Percentiles rank a stretch among this genome's conserved stretches.
These are phyloP conservation scores for Sebastes wilsoni DNA, from an alignment of 2,797 vertebrate species.

Conservation along the genomic window DNA sequence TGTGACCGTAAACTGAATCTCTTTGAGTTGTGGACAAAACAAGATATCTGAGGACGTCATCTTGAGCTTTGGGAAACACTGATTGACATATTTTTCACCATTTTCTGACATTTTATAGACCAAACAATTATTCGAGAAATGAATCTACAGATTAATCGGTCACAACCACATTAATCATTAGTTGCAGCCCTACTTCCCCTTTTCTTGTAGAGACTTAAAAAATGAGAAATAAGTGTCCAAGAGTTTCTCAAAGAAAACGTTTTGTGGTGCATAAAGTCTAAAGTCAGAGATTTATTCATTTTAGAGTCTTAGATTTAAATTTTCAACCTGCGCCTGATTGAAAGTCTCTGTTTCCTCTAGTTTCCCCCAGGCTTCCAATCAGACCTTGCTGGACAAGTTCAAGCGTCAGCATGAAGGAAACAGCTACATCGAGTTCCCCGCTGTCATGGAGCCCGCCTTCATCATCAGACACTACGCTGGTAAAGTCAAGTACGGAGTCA, in stretches of 20 bases:
- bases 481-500: slow-evolving; percentile 96
- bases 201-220: not conserved
- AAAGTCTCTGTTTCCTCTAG: slow-evolving; percentile 62
- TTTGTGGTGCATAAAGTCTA: not conserved
- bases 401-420: slow-evolving; percentile 94
- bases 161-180: too few relatives aligned
- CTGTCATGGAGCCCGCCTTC: slow-evolving; percentile 97
- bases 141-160: too few relatives aligned
- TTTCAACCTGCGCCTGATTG: not conserved
- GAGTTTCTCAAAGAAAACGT: not conserved
- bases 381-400: slow-evolving; percentile 96
- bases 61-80: too few relatives aligned
- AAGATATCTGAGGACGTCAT: too few relatives aligned
- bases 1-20: too few relatives aligned
- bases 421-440: slow-evolving; percentile 95
- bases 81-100: too few relatives aligned
- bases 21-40: too few relatives aligned
- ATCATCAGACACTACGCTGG: slow-evolving; percentile 97
- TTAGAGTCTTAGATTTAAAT: not conserved
- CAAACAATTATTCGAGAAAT: too few relatives aligned
- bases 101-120: too few relatives aligned
- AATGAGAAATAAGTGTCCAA: not conserved
- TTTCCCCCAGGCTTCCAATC: slow-evolving; percentile 97
- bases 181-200: not conserved
- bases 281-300: not conserved